Evolutionary conservation across 1,140 invertebrate genomes (phyloP), one percentile per base, ranked within the genome.

Genomic region (Daktulosphaira vitifoliae): DNA sequence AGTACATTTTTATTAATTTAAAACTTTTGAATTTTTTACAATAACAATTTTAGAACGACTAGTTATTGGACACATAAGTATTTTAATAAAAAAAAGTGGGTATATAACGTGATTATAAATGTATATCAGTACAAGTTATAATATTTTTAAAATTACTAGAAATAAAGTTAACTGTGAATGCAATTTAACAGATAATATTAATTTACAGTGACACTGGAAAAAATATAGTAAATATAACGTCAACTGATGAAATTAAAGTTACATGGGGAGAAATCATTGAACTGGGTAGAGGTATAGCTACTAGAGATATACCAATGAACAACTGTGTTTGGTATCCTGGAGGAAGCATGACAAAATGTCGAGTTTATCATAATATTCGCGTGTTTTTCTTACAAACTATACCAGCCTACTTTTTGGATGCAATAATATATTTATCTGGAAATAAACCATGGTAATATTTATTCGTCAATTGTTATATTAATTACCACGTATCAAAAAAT

Each of bases 261-360:
- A 80, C 91, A 65, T 84, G 85, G 86, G 76, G 81, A 71, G 81
- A 96, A 82, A 84, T 95, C 76, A 82, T 91, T 73, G 81, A 90
- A 69, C 74, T 92, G 72, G 94, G 92, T 69, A 78, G 88, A 75
- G 80, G 81, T 72, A 81, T 88, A 38, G 84, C 87, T 16, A 79
- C 85, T 69, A 83, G 81, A 65, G 78, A 80, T 70, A 80, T 89
- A 54, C 88, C 88, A 0, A 73, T 90, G 0, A 90, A 90, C 68
- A 82, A 83, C 8, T 82, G 88, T 1, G 84, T 84, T n/a, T 90
- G 88, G 88, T 92, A 92, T 75, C 90, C 90, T 0, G 88, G 88
- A 37, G 89, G 89, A 4, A 88, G 85, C 1, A 92, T 95, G 86
- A 93, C 91, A 71, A 85, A 81, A 65, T 86, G 82, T 22, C 79